Evolutionary conservation across 2,888 invertebrate genomes (phyloP).

Genomic region (Eupithecia vulgata): DNA sequence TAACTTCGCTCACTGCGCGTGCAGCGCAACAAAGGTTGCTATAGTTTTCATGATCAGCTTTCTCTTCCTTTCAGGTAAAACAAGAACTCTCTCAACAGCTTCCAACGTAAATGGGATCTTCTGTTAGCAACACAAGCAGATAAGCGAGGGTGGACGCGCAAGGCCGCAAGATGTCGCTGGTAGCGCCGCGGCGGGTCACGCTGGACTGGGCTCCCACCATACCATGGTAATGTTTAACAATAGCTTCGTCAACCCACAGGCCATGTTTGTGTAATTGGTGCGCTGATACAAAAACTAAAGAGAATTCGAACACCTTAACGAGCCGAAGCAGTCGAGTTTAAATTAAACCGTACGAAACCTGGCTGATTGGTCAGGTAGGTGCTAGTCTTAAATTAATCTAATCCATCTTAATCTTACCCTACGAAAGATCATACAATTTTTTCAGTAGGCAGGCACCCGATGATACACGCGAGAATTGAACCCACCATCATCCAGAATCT

Average conservation of each 20-base stretch:
- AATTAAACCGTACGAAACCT: no score
- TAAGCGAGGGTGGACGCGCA: constrained; percentile 51
- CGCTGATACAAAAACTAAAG: no score
- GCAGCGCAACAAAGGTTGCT: not conserved
- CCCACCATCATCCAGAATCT: not conserved
- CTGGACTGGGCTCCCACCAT: constrained; percentile 74
- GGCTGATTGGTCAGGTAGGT: no score
- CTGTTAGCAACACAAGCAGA: constrained; percentile 21
- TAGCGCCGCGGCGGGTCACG: constrained; percentile 75
- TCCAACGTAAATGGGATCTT: constrained; percentile 27
- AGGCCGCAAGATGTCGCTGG: constrained; percentile 70
- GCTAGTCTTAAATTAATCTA: no score
- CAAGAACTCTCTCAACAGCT: not conserved
- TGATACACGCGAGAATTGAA: not conserved
- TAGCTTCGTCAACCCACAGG: not conserved
- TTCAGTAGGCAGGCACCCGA: not conserved
- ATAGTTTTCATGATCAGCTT: not conserved
- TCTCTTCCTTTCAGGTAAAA: constrained; percentile 38
- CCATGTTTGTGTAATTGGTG: not conserved
- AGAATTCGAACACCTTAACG: no score
- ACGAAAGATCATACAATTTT: not conserved
- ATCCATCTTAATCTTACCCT: not conserved
- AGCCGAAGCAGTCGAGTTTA: no score
- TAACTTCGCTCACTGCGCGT: not conserved
- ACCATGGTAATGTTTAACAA: constrained; percentile 67